Conservation (phyloP, 2,113 vertebrate species). For the Chamaea fasciata region DNA sequence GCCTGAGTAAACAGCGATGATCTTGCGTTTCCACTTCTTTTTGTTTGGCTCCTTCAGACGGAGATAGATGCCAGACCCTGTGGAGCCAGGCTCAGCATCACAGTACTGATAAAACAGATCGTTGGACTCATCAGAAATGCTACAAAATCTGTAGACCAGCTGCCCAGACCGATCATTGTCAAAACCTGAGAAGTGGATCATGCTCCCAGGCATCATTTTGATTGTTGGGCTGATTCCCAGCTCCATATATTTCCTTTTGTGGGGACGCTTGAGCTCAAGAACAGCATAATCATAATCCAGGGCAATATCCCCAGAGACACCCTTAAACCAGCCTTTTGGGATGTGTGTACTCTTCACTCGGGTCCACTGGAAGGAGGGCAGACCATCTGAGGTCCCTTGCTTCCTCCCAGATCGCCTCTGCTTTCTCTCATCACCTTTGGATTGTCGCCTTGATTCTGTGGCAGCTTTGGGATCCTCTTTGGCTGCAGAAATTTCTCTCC, state of each 20-base stretch:
- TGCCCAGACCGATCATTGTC: conserved; percentile 87
- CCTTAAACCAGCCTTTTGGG: conserved; percentile 91
- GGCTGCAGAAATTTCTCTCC: conserved; percentile 29
- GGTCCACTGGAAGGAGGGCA: conserved; percentile 91
- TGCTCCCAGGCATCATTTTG: conserved; percentile 84
- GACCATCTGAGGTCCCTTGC: conserved; percentile 48
- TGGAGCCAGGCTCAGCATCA: conserved; percentile 90
- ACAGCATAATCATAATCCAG: conserved; percentile 93
- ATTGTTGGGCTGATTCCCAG: conserved; percentile 86
- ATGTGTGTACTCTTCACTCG: conserved; percentile 90
- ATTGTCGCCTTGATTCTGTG: conserved; percentile 64
- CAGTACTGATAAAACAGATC: conserved; percentile 94
- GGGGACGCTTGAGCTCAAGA: conserved; percentile 87
- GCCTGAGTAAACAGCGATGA: conserved; percentile 90
- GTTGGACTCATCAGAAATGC: conserved; percentile 88
- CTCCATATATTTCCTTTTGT: conserved; percentile 88
- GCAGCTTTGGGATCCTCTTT: conserved; percentile 62
- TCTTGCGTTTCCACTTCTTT: conserved; percentile 91
- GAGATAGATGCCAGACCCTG: conserved; percentile 92
- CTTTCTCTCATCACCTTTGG: conserved; percentile 52
- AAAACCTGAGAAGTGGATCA: conserved; percentile 96
- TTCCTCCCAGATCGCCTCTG: conserved; percentile 55
- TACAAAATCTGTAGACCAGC: conserved; percentile 93
- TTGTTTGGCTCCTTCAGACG: conserved; percentile 88
- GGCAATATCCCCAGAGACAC: conserved; percentile 70